Evolutionary conservation across 2,888 invertebrate genomes (phyloP).

Genomic region (Itoplectis maculator): DNA sequence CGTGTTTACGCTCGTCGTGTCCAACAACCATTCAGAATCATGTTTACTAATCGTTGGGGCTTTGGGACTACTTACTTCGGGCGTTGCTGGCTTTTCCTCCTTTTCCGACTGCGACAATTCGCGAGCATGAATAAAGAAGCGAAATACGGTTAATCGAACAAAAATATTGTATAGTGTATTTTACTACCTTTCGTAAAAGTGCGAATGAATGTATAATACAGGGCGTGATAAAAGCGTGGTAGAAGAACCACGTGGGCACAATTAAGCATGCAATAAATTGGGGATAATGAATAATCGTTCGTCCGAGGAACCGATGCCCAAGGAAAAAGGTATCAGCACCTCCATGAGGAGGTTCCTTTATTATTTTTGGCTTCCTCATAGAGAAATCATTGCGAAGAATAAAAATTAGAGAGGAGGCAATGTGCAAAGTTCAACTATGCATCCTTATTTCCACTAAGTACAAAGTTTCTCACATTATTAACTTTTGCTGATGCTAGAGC

Average conservation of each 20-base stretch:
- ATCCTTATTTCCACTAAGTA: too few relatives aligned
- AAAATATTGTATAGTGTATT: background rate
- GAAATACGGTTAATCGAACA: slow-evolving; percentile 68
- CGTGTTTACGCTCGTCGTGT: slow-evolving; percentile 71
- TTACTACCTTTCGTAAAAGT: background rate
- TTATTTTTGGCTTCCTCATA: too few relatives aligned
- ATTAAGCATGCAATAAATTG: slow-evolving; percentile 25
- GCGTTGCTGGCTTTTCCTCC: slow-evolving; percentile 79
- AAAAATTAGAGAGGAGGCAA: too few relatives aligned
- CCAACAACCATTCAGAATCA: slow-evolving; percentile 72
- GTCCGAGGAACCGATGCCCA: background rate
- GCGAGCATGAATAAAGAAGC: slow-evolving; percentile 80
- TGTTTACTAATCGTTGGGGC: slow-evolving; percentile 76
- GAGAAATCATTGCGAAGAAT: too few relatives aligned
- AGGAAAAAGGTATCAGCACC: background rate
- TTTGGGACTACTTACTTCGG: slow-evolving; percentile 82
- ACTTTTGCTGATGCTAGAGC: too few relatives aligned
- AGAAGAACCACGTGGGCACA: background rate
- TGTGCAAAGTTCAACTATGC: too few relatives aligned
- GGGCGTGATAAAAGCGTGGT: slow-evolving; percentile 6
- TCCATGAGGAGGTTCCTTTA: too few relatives aligned
- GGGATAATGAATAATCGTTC: background rate
- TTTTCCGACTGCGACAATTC: slow-evolving; percentile 79
- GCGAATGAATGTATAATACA: background rate
- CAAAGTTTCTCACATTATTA: too few relatives aligned